phyloP scores from a whole-genome alignment of 2,888 invertebrate genomes.

The Polymixis lichenea region DNA sequence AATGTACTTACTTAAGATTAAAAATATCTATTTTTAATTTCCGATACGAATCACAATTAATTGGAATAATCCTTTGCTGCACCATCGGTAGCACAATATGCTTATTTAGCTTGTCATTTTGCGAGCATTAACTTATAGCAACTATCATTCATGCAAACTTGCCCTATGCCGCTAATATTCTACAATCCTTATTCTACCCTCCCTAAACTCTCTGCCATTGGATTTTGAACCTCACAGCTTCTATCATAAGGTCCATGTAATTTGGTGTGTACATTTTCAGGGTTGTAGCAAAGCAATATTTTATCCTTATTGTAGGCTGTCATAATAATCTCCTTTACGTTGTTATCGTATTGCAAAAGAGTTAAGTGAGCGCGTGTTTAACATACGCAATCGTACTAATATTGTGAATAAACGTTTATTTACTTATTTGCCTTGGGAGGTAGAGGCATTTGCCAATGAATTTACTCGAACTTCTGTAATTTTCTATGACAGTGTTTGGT shows the following conservation, averaged over 20 bases:
- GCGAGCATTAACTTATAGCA: slow-evolving; percentile 77
- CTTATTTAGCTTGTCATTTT: slow-evolving; percentile 81
- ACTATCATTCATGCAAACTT: slow-evolving; percentile 78
- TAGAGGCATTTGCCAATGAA: slow-evolving; percentile 16
- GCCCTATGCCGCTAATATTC: slow-evolving; percentile 69
- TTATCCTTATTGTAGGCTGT: slow-evolving; percentile 79
- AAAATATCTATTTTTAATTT: slow-evolving; percentile 55
- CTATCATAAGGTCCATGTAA: slow-evolving; percentile 21
- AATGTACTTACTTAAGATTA: slow-evolving; percentile 42
- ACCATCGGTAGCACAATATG: slow-evolving; percentile 78
- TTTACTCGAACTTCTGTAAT: slow-evolving; percentile 32
- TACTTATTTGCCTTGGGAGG: slow-evolving; percentile 43
- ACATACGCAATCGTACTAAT: slow-evolving; percentile 64
- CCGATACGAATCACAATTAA: slow-evolving; percentile 65
- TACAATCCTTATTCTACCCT: slow-evolving; percentile 47
- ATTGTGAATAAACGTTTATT: slow-evolving; percentile 56
- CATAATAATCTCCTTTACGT: slow-evolving; percentile 77
- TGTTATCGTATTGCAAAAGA: slow-evolving; percentile 71
- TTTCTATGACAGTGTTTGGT: slow-evolving; percentile 21
- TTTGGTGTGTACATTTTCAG: slow-evolving; percentile 2
- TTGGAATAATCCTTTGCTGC: slow-evolving; percentile 58
- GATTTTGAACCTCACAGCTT: slow-evolving; percentile 51
- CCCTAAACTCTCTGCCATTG: slow-evolving; percentile 21
- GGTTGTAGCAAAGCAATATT: slow-evolving; percentile 68
- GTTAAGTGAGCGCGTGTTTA: slow-evolving; percentile 70